A percentile compares a stretch with the other conserved stretches of the same genome.
These are phyloP conservation scores for Potamilus streckersoni DNA, from an alignment of 1,140 invertebrate species.

Conservation along the genomic window DNA sequence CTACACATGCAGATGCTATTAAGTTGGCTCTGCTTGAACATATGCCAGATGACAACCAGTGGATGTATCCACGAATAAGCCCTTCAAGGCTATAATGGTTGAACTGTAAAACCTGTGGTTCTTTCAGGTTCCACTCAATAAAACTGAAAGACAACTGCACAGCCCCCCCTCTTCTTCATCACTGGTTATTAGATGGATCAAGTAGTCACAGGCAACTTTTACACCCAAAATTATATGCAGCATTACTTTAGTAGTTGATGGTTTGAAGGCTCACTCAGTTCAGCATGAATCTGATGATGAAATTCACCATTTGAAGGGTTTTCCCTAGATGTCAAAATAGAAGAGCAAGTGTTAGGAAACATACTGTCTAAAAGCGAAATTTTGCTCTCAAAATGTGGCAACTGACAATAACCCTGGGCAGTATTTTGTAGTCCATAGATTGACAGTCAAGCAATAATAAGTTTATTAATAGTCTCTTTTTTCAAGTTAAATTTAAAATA, in stretches of 20 bases:
- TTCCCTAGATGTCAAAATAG: background rate
- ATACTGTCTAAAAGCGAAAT: no score
- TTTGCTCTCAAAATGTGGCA: no score
- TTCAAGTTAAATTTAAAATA: no score
- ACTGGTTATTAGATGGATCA: slow-evolving; percentile 11
- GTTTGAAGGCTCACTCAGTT: slow-evolving; percentile 11
- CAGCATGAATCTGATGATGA: background rate
- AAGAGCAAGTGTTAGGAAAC: background rate
- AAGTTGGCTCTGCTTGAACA: slow-evolving; percentile 17
- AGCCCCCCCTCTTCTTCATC: background rate
- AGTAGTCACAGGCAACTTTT: slow-evolving; percentile 7
- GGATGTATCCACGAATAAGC: slow-evolving; percentile 19
- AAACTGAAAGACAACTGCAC: no score
- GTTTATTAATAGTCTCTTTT: no score
- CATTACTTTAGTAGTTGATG: slow-evolving; percentile 1
- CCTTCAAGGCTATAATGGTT: slow-evolving; percentile 8
- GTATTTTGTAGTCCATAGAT: no score
- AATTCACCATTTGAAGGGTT: background rate
- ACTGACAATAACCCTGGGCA: no score
- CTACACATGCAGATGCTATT: slow-evolving; percentile 12
- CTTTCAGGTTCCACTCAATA: no score
- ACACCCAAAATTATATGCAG: slow-evolving; percentile 12
- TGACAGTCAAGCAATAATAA: no score
- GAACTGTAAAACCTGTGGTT: no score
- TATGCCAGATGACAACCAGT: slow-evolving; percentile 13